Percentiles rank a stretch among this genome's conserved stretches.
phyloP scores from a whole-genome alignment of 2,888 invertebrate genomes.

The Drosophila putrida region DNA sequence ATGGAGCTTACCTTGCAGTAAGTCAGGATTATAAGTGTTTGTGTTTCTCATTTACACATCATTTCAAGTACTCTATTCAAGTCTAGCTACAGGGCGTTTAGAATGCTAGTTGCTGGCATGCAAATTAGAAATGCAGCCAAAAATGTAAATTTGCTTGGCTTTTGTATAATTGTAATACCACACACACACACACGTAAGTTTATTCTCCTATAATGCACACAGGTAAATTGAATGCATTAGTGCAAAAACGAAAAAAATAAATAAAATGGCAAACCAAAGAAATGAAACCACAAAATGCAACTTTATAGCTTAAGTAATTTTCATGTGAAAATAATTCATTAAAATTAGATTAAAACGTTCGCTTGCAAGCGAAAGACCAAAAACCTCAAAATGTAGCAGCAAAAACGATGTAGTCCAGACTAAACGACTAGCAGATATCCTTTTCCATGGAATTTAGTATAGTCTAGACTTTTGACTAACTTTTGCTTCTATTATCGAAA shows the following conservation, averaged over 20 bases:
- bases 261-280: constrained; percentile 27
- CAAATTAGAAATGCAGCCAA: constrained; percentile 52
- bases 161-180: constrained; percentile 37
- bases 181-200: constrained; percentile 10
- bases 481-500: no score
- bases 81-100: constrained; percentile 13
- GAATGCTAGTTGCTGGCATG: constrained; percentile 15
- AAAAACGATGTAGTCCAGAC: neutral
- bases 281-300: constrained; percentile 53
- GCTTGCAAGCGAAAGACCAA: constrained; percentile 17
- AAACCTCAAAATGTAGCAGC: neutral
- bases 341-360: constrained; percentile 67
- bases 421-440: neutral
- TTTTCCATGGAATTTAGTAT: no score
- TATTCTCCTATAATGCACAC: constrained; percentile 7
- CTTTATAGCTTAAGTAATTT: constrained; percentile 60
- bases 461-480: no score
- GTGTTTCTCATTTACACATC: neutral
- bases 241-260: constrained; percentile 22
- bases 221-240: constrained; percentile 26
- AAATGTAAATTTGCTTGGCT: constrained; percentile 49
- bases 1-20: neutral
- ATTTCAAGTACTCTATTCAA: neutral
- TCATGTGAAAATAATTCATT: constrained; percentile 73
- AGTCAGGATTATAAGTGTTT: neutral